Conservation (phyloP, 2,797 vertebrate genomes). For the Zenarchopterus dispar region DNA sequence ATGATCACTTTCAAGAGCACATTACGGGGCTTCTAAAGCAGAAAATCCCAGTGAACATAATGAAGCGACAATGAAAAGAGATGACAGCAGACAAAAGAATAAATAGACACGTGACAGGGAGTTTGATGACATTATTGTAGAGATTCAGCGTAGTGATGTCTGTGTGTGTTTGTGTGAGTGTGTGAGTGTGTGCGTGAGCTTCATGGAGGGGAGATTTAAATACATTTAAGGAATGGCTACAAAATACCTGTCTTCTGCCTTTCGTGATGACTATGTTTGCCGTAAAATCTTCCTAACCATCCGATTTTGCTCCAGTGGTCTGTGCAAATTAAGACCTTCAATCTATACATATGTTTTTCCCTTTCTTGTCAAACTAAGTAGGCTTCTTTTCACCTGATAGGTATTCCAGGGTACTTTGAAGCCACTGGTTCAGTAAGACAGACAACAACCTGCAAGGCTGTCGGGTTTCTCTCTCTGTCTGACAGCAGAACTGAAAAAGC, state of each 20-base stretch:
- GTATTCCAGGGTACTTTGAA: constrained; percentile 24
- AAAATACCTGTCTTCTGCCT: too few relatives aligned
- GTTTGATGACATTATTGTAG: constrained; percentile 32
- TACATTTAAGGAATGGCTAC: too few relatives aligned
- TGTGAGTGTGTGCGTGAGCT: neutral
- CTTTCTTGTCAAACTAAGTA: constrained; percentile 27
- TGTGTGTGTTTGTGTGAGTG: neutral
- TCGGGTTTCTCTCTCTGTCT: constrained; percentile 11
- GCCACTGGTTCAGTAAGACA: constrained; percentile 16
- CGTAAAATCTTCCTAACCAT: constrained; percentile 6
- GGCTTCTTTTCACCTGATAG: constrained; percentile 29
- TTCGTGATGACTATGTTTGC: neutral
- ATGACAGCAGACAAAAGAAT: constrained; percentile 38
- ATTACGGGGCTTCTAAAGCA: constrained; percentile 49
- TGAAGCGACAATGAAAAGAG: constrained; percentile 60
- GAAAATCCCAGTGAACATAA: constrained; percentile 41
- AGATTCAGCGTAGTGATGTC: neutral
- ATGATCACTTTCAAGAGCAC: constrained; percentile 59
- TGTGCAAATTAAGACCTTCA: constrained; percentile 20
- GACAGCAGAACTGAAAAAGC: constrained; percentile 35
- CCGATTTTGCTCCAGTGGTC: constrained; percentile 8
- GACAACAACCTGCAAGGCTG: constrained; percentile 26
- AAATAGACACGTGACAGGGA: constrained; percentile 21
- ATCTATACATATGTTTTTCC: neutral
- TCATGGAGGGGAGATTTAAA: neutral